phyloP scores from a whole-genome alignment of 2,888 invertebrate genomes.

The Melitaea athalia region DNA sequence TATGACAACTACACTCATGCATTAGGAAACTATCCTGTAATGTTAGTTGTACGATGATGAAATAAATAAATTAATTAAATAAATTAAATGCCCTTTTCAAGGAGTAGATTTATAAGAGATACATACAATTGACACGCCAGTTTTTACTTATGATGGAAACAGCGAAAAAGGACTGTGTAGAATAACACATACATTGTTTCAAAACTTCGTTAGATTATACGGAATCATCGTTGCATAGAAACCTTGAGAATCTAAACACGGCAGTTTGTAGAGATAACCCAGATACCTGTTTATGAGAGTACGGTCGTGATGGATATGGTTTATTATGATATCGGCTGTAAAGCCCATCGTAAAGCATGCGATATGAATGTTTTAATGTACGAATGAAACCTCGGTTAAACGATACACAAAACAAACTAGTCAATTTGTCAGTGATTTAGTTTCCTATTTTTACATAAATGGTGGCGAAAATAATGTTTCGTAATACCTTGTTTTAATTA shows the following conservation, averaged over 20 bases:
- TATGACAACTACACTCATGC: no score
- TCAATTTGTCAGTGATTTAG: slow-evolving; percentile 28
- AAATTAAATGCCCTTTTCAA: no score
- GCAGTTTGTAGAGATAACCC: slow-evolving; percentile 32
- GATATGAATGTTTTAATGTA: slow-evolving; percentile 34
- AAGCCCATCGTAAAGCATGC: slow-evolving; percentile 33
- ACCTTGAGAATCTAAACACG: slow-evolving; percentile 21
- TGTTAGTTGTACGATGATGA: no score
- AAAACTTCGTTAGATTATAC: background rate
- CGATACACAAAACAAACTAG: slow-evolving; percentile 39
- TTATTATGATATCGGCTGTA: slow-evolving; percentile 36
- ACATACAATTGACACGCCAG: slow-evolving; percentile 3
- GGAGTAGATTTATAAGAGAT: background rate
- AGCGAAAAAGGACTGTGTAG: background rate
- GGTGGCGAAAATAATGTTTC: no score
- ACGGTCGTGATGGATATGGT: slow-evolving; percentile 32
- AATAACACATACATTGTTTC: background rate
- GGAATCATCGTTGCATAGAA: slow-evolving; percentile 9
- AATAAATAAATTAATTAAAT: no score
- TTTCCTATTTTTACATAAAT: background rate
- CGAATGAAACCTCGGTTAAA: slow-evolving; percentile 18
- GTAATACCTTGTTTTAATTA: no score
- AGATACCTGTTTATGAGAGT: slow-evolving; percentile 37
- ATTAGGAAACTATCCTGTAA: no score
- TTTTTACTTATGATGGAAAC: slow-evolving; percentile 8